A percentile compares a stretch with the other conserved stretches of the same genome.
Conservation (phyloP, 1,140 invertebrate genomes). For the Gonioctena quinquepunctata region DNA sequence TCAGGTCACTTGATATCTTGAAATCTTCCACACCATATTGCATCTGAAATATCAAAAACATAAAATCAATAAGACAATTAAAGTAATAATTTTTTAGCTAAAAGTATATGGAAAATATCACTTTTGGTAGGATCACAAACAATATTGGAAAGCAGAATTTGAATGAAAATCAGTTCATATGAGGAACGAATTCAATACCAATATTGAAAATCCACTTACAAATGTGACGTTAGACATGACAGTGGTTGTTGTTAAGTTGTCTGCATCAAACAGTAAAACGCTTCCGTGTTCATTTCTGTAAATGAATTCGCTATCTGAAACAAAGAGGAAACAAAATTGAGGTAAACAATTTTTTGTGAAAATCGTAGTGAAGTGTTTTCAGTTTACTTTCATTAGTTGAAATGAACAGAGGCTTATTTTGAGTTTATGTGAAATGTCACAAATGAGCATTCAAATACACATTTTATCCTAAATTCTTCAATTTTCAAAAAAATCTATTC, state of each 20-base stretch:
- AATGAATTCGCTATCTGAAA: slow-evolving; percentile 72
- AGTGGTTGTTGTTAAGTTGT: slow-evolving; percentile 67
- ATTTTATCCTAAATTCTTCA: too few species aligned
- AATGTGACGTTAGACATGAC: slow-evolving; percentile 81
- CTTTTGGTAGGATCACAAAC: not conserved
- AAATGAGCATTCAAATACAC: too few species aligned
- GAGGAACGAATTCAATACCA: not conserved
- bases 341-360: too few species aligned
- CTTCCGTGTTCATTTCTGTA: slow-evolving; percentile 72
- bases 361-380: too few species aligned
- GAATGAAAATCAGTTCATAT: not conserved
- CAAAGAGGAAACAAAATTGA: too few species aligned
- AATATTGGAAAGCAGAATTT: not conserved
- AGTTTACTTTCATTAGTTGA: too few species aligned
- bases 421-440: too few species aligned
- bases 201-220: slow-evolving; percentile 63
- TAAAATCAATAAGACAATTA: not conserved
- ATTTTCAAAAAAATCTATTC: too few species aligned
- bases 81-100: not conserved
- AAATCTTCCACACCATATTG: slow-evolving; percentile 76
- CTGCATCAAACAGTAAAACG: slow-evolving; percentile 72
- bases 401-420: too few species aligned
- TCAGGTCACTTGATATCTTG: slow-evolving; percentile 74
- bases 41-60: slow-evolving; percentile 59
- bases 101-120: not conserved